A percentile compares a stretch with the other conserved stretches of the same genome.
Evolutionary conservation across 2,113 vertebrate genomes (phyloP).

Genomic region (Dipodomys stephensi): DNA sequence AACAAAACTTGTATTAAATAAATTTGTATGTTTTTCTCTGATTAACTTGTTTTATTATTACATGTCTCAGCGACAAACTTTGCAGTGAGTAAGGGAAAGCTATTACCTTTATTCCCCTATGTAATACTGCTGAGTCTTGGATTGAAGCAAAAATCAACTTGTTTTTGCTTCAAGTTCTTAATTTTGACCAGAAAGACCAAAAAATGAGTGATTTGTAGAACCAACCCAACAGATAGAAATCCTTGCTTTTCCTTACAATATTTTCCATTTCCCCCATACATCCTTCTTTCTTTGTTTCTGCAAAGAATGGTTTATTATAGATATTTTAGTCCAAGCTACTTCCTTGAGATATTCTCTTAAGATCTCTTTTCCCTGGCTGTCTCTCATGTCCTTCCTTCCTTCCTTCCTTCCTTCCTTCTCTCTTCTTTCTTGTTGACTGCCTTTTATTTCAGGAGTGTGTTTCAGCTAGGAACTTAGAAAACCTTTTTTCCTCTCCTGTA

Average conservation of each 20-base stretch:
- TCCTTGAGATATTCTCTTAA: background rate
- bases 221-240: background rate
- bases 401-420: background rate
- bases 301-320: background rate
- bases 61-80: background rate
- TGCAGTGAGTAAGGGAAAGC: background rate
- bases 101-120: background rate
- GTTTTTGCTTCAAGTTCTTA: background rate
- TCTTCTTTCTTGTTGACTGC: background rate
- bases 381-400: background rate
- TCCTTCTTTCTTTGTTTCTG: background rate
- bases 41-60: background rate
- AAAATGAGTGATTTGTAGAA: background rate
- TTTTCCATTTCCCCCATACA: background rate
- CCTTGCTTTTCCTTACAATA: background rate
- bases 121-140: background rate
- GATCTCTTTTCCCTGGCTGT: background rate
- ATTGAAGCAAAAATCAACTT: slow-evolving; percentile 16
- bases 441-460: background rate
- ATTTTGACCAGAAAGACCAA: background rate
- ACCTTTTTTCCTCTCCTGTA: background rate
- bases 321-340: background rate
- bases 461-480: background rate
- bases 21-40: background rate
- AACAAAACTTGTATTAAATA: background rate